Conservation (phyloP, 2,797 vertebrate genomes). For the Chromobotia macracanthus region DNA sequence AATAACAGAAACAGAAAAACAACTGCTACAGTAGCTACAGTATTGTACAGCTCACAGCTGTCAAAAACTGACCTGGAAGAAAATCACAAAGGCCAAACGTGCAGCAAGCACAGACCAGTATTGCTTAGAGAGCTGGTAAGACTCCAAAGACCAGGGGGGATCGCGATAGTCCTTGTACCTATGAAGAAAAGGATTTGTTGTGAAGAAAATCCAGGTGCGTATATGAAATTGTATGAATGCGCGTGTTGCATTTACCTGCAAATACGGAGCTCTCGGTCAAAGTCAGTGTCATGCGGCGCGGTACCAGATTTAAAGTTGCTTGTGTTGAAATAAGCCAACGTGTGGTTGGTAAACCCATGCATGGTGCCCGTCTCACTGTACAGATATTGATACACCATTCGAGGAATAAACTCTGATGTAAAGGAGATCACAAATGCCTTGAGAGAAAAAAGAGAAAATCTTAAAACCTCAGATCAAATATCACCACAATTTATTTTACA, state of each 20-base stretch:
- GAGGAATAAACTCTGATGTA: conserved; percentile 96
- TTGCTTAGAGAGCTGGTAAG: conserved; percentile 94
- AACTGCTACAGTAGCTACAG: too few relatives aligned
- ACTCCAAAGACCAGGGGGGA: conserved; percentile 87
- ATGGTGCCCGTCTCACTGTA: conserved; percentile 92
- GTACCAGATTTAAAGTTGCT: conserved; percentile 88
- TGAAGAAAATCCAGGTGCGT: neutral
- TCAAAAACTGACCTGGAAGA: conserved; percentile 87
- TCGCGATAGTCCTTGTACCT: conserved; percentile 99
- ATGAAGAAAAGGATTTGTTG: conserved; percentile 7
- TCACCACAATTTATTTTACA: too few relatives aligned
- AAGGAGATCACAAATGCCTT: conserved; percentile 98
- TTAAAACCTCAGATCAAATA: neutral
- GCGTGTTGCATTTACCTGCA: conserved; percentile 83
- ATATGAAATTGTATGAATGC: neutral
- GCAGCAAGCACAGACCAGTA: conserved; percentile 95
- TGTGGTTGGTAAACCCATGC: conserved; percentile 94
- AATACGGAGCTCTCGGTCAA: conserved; percentile 83
- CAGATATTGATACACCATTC: conserved; percentile 92
- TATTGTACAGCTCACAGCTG: neutral
- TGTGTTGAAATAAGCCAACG: conserved; percentile 94
- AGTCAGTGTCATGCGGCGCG: conserved; percentile 83
- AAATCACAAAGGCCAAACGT: conserved; percentile 92
- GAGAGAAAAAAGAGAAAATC: conserved; percentile 42
- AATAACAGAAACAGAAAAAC: too few relatives aligned